Conservation (phyloP, 2,113 vertebrate species). For the Opisthocomus hoazin region DNA sequence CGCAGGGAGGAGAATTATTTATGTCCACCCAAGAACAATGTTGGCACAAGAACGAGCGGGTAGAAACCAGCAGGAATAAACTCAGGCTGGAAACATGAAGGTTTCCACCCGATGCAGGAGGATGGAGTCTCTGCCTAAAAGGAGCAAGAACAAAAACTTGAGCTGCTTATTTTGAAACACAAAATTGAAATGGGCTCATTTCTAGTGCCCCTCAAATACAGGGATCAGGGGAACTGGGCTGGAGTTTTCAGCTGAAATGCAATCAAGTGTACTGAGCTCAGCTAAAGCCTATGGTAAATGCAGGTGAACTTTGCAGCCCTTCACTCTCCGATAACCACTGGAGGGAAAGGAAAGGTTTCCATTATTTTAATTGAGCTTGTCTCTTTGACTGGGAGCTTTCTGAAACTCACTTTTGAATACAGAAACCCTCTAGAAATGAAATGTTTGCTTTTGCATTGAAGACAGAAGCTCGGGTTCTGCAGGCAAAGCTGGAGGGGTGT, state of each 20-base stretch:
- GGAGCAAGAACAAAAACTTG: not conserved
- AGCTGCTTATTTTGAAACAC: not conserved
- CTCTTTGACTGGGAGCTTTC: not conserved
- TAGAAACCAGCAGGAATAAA: slow-evolving; percentile 7
- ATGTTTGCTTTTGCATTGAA: not conserved
- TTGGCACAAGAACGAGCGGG: not conserved
- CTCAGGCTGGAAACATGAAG: not conserved
- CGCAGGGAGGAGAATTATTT: not conserved
- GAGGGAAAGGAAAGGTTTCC: not conserved
- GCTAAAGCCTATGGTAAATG: not conserved
- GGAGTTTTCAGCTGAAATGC: not conserved
- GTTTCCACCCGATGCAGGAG: not conserved
- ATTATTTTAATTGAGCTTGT: not conserved
- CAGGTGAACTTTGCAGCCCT: not conserved
- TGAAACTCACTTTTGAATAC: not conserved
- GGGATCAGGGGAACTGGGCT: not conserved
- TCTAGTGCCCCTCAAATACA: not conserved
- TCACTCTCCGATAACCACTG: not conserved
- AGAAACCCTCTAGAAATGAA: not conserved
- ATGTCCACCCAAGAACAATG: not conserved
- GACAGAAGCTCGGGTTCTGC: not conserved
- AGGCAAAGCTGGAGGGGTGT: not conserved
- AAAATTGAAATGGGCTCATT: not conserved
- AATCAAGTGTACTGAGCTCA: not conserved
- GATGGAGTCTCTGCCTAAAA: not conserved